phyloP scores from a whole-genome alignment of 2,113 vertebrate species.

The Peromyscus californicus region DNA sequence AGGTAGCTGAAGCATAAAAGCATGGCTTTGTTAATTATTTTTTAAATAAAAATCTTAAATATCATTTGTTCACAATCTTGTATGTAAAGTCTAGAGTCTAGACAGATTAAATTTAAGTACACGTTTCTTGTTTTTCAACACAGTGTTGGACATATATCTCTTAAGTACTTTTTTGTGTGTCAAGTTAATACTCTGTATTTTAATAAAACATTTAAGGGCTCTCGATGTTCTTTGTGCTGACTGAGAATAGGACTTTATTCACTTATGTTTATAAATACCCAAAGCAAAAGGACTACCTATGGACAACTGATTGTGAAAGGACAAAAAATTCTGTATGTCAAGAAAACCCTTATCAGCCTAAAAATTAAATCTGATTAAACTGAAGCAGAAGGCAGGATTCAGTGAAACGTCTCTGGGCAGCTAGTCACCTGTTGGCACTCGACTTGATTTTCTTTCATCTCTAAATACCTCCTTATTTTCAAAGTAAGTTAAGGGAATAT shows the following conservation, averaged over 20 bases:
- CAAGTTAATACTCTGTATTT: neutral
- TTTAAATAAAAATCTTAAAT: constrained; percentile 12
- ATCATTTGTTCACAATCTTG: neutral
- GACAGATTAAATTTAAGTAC: neutral
- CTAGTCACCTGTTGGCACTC: neutral
- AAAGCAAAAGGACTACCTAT: neutral
- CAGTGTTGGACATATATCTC: neutral
- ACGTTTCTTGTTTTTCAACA: neutral
- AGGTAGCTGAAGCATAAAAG: neutral
- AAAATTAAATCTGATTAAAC: constrained; percentile 5
- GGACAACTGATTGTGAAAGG: neutral
- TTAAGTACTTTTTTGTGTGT: neutral
- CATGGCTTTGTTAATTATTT: neutral
- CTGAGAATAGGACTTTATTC: neutral
- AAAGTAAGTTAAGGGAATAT: neutral
- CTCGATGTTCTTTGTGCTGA: neutral
- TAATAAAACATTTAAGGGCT: neutral
- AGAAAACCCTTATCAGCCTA: neutral
- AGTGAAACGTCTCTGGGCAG: neutral
- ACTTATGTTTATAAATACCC: neutral
- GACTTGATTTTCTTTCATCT: neutral
- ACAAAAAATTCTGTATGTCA: neutral
- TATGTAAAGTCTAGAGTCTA: neutral
- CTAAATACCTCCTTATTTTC: neutral
- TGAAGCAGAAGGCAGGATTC: neutral